These are phyloP conservation scores for Lutraria rhynchaena DNA, from an alignment of 1,140 invertebrate species.

Conservation along the genomic window DNA sequence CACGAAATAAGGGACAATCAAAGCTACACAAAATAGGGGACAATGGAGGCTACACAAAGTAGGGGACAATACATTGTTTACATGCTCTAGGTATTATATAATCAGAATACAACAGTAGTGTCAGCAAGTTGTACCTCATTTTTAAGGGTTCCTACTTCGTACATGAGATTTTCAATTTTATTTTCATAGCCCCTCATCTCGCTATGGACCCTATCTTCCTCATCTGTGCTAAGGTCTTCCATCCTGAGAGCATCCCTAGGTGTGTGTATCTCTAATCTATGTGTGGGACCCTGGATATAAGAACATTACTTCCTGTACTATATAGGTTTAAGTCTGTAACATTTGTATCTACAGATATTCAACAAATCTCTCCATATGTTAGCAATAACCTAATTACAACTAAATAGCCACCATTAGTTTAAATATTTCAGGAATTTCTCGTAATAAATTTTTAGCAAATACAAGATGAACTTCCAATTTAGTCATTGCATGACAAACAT, in stretches of 20 bases:
- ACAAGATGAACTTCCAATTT: too few relatives aligned
- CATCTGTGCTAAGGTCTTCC: constrained; percentile 78
- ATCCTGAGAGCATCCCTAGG: constrained; percentile 57
- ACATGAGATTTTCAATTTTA: constrained; percentile 80
- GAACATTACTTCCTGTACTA: not conserved
- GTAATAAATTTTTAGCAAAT: too few relatives aligned
- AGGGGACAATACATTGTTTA: not conserved
- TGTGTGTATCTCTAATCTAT: constrained; percentile 73
- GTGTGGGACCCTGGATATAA: constrained; percentile 71
- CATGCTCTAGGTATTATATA: not conserved
- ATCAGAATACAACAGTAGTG: not conserved
- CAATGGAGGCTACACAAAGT: too few relatives aligned
- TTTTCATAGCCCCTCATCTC: constrained; percentile 79
- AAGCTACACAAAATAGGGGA: too few relatives aligned
- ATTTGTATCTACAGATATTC: too few relatives aligned
- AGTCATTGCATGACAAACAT: too few relatives aligned
- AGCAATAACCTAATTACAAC: too few relatives aligned
- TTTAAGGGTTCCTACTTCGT: constrained; percentile 79
- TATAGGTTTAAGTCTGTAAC: too few relatives aligned
- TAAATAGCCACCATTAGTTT: too few relatives aligned
- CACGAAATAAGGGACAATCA: too few relatives aligned
- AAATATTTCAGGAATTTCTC: too few relatives aligned
- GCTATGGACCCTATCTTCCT: constrained; percentile 76
- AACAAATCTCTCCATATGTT: too few relatives aligned
- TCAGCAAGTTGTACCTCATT: constrained; percentile 75